phyloP scores from a whole-genome alignment of 2,888 invertebrate genomes.

The Scrobipalpa atriplicella region DNA sequence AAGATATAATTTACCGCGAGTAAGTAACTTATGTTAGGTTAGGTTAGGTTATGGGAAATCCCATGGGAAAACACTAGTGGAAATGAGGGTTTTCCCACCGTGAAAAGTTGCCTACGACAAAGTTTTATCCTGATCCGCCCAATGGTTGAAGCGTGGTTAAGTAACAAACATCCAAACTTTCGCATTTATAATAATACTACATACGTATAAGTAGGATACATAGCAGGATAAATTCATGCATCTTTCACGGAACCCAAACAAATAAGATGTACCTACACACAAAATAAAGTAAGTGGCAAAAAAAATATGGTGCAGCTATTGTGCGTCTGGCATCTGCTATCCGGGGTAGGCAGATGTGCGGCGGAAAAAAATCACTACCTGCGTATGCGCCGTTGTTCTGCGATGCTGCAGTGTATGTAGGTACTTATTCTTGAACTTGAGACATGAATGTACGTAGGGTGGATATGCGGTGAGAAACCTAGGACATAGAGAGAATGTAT shows the following conservation, averaged over 20 bases:
- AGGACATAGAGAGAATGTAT: not conserved
- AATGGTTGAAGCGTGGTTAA: too few relatives aligned
- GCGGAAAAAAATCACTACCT: conserved; percentile 39
- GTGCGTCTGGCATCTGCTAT: conserved; percentile 68
- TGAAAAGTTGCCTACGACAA: too few relatives aligned
- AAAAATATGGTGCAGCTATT: conserved; percentile 25
- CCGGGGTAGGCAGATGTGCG: conserved; percentile 67
- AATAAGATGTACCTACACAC: not conserved
- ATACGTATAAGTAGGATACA: too few relatives aligned
- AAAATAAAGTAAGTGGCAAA: conserved; percentile 28
- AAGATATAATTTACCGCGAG: too few relatives aligned
- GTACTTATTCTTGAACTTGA: conserved; percentile 33
- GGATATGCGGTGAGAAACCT: conserved; percentile 34
- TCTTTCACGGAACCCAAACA: conserved; percentile 1
- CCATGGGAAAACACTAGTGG: too few relatives aligned
- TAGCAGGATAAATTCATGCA: too few relatives aligned
- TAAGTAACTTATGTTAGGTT: too few relatives aligned
- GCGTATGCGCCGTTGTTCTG: conserved; percentile 29
- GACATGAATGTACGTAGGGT: conserved; percentile 41
- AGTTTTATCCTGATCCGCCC: too few relatives aligned
- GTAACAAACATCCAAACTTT: too few relatives aligned
- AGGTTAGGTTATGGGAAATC: too few relatives aligned
- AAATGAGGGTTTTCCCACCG: too few relatives aligned
- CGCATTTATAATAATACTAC: too few relatives aligned
- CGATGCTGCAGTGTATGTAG: not conserved